phyloP scores from a whole-genome alignment of 2,113 vertebrate genomes.

The Mesitornis unicolor region DNA sequence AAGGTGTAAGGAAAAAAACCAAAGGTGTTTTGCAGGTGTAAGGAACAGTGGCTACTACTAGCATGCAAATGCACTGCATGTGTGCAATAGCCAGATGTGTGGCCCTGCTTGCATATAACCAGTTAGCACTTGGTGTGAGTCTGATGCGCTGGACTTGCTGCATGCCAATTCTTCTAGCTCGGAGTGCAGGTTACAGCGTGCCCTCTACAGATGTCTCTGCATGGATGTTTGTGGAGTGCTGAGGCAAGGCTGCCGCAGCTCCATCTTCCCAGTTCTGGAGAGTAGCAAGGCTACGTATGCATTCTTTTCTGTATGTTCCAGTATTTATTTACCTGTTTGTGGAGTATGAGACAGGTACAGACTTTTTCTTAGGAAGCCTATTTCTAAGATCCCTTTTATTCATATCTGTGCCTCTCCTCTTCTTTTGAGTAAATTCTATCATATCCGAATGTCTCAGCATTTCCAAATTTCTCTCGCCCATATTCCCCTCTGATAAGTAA shows the following conservation, averaged over 20 bases:
- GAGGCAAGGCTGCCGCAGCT: neutral
- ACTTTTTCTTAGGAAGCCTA: neutral
- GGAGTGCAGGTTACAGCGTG: neutral
- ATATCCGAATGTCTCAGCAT: neutral
- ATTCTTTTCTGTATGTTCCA: neutral
- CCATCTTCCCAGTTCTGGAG: neutral
- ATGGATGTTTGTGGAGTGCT: neutral
- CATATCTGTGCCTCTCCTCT: neutral
- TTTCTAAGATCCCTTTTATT: neutral
- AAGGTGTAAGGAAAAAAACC: too few relatives aligned
- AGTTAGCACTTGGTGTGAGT: neutral
- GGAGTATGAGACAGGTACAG: neutral
- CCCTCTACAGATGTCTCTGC: neutral
- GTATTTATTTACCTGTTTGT: neutral
- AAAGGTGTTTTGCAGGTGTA: neutral
- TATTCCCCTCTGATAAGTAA: neutral
- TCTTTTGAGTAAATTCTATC: neutral
- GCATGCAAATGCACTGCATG: fast-evolving
- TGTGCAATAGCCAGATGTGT: neutral
- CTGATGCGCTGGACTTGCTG: neutral
- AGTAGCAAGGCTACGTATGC: neutral
- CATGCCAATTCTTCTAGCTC: neutral
- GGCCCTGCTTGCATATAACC: neutral
- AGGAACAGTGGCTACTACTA: neutral
- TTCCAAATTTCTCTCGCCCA: neutral